These are phyloP conservation scores for Ceratoteleas bidentatus DNA, from an alignment of 1,140 invertebrate species.

Conservation along the genomic window DNA sequence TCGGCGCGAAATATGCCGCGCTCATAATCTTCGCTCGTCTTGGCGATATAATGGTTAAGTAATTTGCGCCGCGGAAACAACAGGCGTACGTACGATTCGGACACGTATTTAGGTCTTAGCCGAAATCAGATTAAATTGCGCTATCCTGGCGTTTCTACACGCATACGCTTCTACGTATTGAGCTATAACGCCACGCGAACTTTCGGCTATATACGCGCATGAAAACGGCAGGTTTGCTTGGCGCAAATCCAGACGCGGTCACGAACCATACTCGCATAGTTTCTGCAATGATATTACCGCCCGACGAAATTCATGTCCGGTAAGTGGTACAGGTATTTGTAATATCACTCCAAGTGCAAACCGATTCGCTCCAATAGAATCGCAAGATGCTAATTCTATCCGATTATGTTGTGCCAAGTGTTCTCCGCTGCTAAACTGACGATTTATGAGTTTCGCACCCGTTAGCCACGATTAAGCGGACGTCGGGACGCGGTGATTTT, in stretches of 20 bases:
- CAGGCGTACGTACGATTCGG: constrained; percentile 53
- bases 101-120: constrained; percentile 70
- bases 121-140: constrained; percentile 72
- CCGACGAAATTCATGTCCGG: constrained; percentile 54
- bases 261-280: constrained; percentile 60
- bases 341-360: constrained; percentile 48
- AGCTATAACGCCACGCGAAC: constrained; percentile 39
- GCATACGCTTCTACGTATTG: constrained; percentile 29
- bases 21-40: constrained; percentile 18
- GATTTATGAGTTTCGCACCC: no score
- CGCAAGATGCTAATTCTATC: constrained; percentile 7
- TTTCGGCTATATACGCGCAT: constrained; percentile 40
- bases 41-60: constrained; percentile 50
- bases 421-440: neutral
- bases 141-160: constrained; percentile 45
- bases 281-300: constrained; percentile 60
- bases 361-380: constrained; percentile 14
- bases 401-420: no score
- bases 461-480: no score
- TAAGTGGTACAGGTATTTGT: constrained; percentile 53
- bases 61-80: constrained; percentile 52
- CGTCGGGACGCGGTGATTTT: no score
- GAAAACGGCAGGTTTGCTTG: constrained; percentile 65
- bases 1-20: neutral
- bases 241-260: constrained; percentile 67